Percentiles rank a stretch among this genome's conserved stretches.
Conservation (phyloP, 1,140 invertebrate species). For the Sminthurinus signatus region DNA sequence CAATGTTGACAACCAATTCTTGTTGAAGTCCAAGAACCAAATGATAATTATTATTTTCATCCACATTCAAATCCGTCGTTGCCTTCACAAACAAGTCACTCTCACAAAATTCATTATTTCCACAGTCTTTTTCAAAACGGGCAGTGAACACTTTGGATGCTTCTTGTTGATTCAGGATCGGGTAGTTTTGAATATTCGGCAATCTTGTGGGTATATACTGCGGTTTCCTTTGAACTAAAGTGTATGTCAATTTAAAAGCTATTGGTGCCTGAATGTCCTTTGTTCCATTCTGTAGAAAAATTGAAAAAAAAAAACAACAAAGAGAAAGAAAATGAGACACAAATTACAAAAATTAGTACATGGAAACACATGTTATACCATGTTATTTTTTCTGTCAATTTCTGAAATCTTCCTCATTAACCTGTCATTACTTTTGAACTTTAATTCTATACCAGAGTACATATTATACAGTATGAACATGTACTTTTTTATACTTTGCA, state of each 20-base stretch:
- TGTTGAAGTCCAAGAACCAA: constrained; percentile 66
- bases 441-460: no score
- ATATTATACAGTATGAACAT: no score
- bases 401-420: no score
- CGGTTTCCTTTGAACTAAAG: constrained; percentile 63
- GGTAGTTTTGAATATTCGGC: constrained; percentile 68
- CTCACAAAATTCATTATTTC: constrained; percentile 78
- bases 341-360: no score
- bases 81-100: constrained; percentile 72
- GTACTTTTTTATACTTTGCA: no score
- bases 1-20: constrained; percentile 68
- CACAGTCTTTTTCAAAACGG: constrained; percentile 89
- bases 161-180: constrained; percentile 81
- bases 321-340: no score
- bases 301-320: no score
- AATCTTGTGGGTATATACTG: constrained; percentile 49
- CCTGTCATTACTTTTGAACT: no score
- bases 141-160: constrained; percentile 73
- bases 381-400: no score
- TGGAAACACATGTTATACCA: no score
- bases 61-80: constrained; percentile 54
- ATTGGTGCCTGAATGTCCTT: constrained; percentile 78
- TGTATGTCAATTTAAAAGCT: constrained; percentile 76
- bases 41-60: constrained; percentile 35
- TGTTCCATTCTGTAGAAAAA: constrained; percentile 46